Base-by-base conservation (phyloP, 2,113 vertebrate species). In the Cyanistes caeruleus region DNA sequence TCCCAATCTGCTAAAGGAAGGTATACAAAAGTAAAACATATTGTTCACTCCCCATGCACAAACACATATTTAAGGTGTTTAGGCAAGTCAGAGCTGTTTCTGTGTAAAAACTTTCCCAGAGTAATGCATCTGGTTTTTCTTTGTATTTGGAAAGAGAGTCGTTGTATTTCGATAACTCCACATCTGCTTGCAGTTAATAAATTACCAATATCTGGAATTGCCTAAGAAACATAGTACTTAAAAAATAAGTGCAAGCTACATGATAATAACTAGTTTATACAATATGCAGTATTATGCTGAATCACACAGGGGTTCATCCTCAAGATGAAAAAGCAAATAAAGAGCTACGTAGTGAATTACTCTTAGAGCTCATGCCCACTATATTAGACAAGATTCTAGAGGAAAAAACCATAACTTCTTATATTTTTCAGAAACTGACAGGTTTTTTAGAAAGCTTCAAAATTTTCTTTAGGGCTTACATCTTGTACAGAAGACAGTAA, bases 381-480 rank as follows among this genome's bases (percentile, higher is more conserved):
- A 31, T 20, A 44, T 33, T 28, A 70, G 28, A 63, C 2, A 52
- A 87, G 77, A 81, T 53, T 62, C 2, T 19, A 48, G 23, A 28
- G 11, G 2, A n/a, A 64, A 68, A 68, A 30, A 25, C 0, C 4
- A n/a, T 55, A 1, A n/a, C 8, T 39, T 24, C n/a, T 35, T 44
- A 5, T 8, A 17, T 83, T 91, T 86, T 85, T 80, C 41, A 70
- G n/a, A 87, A 76, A 76, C 3, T 6, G 10, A 37, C 0, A 22
- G 1, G 0, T 46, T 84, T 81, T 79, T 37, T 6, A 25, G 27
- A 65, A 76, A 65, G 1, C 4, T 25, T 52, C 12, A 62, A 53
- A 22, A 5, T 39, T 85, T 76, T n/a, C 15, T 75, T 48, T 39
- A 51, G 18, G 23, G 28, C 18, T 28, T 11, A 4, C 7, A 18